Conservation (phyloP, 2,888 invertebrate species). For the Chymomyza caudatula region DNA sequence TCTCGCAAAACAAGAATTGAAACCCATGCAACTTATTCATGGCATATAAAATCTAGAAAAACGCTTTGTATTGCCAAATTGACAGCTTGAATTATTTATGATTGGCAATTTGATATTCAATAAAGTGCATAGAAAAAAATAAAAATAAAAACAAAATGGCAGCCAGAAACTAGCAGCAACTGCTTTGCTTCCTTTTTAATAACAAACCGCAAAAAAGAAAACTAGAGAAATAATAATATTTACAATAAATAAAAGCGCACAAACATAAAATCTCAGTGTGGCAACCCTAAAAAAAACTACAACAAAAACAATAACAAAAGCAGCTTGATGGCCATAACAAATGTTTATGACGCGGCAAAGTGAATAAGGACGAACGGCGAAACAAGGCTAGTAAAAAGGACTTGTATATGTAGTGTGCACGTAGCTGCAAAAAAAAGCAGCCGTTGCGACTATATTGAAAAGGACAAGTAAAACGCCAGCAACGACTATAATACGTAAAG, state of each 20-base stretch:
- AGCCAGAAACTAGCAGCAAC: not conserved
- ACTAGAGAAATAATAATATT: slow-evolving; percentile 46
- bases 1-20: too few relatives aligned
- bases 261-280: slow-evolving; percentile 48
- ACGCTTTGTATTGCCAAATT: slow-evolving; percentile 29
- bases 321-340: slow-evolving; percentile 29
- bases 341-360: slow-evolving; percentile 54
- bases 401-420: slow-evolving; percentile 8
- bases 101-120: slow-evolving; percentile 49
- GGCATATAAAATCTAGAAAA: slow-evolving; percentile 10
- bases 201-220: slow-evolving; percentile 17
- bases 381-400: slow-evolving; percentile 9
- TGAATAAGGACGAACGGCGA: slow-evolving; percentile 18
- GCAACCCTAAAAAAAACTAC: slow-evolving; percentile 24
- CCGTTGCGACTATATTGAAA: slow-evolving; percentile 53
- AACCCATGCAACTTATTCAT: slow-evolving; percentile 42
- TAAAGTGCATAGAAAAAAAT: slow-evolving; percentile 30
- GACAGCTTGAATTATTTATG: slow-evolving; percentile 61
- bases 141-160: not conserved
- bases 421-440: slow-evolving; percentile 13
- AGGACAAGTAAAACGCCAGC: slow-evolving; percentile 63
- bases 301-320: not conserved
- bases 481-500: slow-evolving; percentile 14
- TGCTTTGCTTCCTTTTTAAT: slow-evolving; percentile 21
- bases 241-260: slow-evolving; percentile 50